A percentile compares a stretch with the other conserved stretches of the same genome.
Evolutionary conservation across 1,140 invertebrate genomes (phyloP).

Genomic region (Drosophila oshimai): DNA sequence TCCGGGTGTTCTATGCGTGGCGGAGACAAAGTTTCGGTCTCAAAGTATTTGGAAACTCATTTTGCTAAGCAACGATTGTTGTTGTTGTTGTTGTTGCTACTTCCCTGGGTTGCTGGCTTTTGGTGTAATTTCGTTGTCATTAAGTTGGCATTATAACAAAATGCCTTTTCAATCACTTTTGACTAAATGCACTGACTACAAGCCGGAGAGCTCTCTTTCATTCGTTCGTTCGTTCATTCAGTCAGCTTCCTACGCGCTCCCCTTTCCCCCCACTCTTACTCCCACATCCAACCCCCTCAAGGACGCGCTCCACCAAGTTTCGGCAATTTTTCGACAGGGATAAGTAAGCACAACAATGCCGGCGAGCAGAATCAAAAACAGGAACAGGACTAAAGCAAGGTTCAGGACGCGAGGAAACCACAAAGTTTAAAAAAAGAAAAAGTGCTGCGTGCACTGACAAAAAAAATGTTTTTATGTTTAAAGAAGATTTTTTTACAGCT

Average conservation of each 20-base stretch:
- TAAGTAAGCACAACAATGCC: conserved; percentile 75
- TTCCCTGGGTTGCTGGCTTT: conserved; percentile 58
- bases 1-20: conserved; percentile 28
- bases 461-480: background rate
- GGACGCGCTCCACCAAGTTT: conserved; percentile 61
- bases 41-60: conserved; percentile 55
- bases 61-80: conserved; percentile 26
- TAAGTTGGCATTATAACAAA: conserved; percentile 81
- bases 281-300: conserved; percentile 12
- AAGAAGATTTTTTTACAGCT: background rate
- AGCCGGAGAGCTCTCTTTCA: conserved; percentile 10
- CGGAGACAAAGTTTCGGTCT: conserved; percentile 39
- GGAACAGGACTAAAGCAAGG: conserved; percentile 5
- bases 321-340: conserved; percentile 71
- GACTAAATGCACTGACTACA: conserved; percentile 70
- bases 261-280: background rate
- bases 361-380: conserved; percentile 6
- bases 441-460: background rate
- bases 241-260: background rate
- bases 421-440: conserved; percentile 50
- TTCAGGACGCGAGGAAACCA: conserved; percentile 39
- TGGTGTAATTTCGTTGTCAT: conserved; percentile 80
- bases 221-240: conserved; percentile 2
- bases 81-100: conserved; percentile 13
- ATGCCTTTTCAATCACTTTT: conserved; percentile 81